phyloP scores from a whole-genome alignment of 53 echinoderm and acorn worm genomes.

The Echinometra lucunter region DNA sequence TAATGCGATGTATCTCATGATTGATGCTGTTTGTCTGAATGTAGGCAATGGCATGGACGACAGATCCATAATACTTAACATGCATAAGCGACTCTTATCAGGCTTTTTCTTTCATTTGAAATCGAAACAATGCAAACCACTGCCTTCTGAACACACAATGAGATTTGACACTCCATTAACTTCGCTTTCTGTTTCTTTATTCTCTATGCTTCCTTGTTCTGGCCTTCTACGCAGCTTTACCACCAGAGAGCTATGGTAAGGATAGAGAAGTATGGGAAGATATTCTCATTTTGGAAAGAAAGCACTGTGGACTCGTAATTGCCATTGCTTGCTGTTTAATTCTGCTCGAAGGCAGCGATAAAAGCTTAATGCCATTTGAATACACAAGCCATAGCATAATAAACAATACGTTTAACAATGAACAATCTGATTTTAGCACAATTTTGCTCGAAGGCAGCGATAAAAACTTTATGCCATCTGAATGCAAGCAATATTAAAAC shows the following conservation, averaged over 20 bases:
- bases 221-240: neutral
- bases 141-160: too few relatives aligned
- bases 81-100: neutral
- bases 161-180: neutral
- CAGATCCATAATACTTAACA: neutral
- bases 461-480: too few relatives aligned
- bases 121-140: neutral
- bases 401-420: too few relatives aligned
- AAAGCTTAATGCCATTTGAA: too few relatives aligned
- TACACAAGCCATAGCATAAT: too few relatives aligned
- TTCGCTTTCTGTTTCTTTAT: neutral
- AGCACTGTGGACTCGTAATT: too few relatives aligned
- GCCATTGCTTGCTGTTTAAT: too few relatives aligned
- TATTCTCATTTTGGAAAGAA: neutral
- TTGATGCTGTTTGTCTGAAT: neutral
- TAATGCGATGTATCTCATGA: too few relatives aligned
- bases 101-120: neutral
- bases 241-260: constrained; percentile 15
- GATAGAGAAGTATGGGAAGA: neutral
- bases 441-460: too few relatives aligned
- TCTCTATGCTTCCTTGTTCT: neutral
- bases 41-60: neutral
- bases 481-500: too few relatives aligned
- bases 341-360: too few relatives aligned
- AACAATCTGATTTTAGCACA: too few relatives aligned